phyloP scores from a whole-genome alignment of 2,797 vertebrate species.

The Enteromius unitaeniatus region DNA sequence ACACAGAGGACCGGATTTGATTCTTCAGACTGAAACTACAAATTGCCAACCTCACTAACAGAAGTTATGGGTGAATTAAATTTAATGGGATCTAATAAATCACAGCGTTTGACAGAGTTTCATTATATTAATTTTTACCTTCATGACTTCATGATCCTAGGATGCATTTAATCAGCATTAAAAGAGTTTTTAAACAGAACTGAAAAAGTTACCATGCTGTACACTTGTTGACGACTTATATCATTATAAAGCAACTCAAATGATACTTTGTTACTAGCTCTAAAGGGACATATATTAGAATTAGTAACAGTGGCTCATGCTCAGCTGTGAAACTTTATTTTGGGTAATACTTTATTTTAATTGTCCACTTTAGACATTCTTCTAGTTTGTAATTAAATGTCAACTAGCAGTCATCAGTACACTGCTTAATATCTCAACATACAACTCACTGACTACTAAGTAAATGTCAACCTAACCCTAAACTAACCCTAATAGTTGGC shows the following conservation, averaged over 20 bases:
- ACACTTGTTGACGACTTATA: neutral
- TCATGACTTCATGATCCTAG: neutral
- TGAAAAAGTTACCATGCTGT: neutral
- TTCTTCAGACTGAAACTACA: constrained; percentile 19
- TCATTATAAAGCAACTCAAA: neutral
- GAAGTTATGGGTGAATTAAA: constrained; percentile 26
- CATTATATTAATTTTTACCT: neutral
- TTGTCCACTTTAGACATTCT: no score
- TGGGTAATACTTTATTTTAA: no score
- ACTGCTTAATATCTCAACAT: no score
- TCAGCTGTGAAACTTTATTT: no score
- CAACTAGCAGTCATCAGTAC: no score
- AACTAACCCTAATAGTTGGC: no score
- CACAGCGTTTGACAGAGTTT: constrained; percentile 21
- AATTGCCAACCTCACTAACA: constrained; percentile 15
- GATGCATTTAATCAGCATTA: neutral
- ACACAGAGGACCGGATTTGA: constrained; percentile 10
- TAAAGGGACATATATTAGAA: no score
- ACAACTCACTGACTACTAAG: no score
- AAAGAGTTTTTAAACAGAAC: neutral
- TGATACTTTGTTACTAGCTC: neutral
- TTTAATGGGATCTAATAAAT: constrained; percentile 30
- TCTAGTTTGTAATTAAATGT: no score
- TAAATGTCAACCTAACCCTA: no score
- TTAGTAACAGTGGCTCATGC: no score